These are phyloP conservation scores for Cosmorhoe ocellata DNA, from an alignment of 2,888 invertebrate genomes.

Conservation along the genomic window DNA sequence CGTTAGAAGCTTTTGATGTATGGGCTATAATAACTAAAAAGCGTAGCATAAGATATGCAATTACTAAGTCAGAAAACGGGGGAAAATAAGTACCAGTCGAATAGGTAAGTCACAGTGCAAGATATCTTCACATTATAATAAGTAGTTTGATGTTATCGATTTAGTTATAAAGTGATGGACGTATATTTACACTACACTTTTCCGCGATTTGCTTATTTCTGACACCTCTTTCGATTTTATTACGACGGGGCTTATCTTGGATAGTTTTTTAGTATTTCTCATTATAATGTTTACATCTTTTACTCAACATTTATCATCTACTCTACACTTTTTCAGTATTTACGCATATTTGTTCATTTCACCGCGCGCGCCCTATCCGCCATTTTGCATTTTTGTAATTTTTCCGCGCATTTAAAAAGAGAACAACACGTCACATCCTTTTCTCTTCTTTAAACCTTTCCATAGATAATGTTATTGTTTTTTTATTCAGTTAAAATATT, in stretches of 20 bases:
- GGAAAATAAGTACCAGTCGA: background rate
- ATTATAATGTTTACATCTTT: slow-evolving; percentile 9
- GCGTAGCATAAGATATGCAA: background rate
- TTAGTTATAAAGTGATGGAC: slow-evolving; percentile 31
- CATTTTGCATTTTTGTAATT: slow-evolving; percentile 14
- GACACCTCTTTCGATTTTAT: slow-evolving; percentile 39
- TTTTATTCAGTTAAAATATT: slow-evolving; percentile 15
- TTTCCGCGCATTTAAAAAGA: slow-evolving; percentile 9
- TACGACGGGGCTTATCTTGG: slow-evolving; percentile 39
- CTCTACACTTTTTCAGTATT: slow-evolving; percentile 3
- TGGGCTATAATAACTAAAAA: slow-evolving; percentile 4
- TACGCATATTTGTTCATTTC: slow-evolving; percentile 10
- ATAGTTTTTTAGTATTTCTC: slow-evolving; percentile 20
- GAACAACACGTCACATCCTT: background rate
- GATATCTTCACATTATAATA: background rate
- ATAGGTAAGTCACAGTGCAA: slow-evolving; percentile 7
- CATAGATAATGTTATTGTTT: background rate
- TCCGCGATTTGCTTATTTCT: slow-evolving; percentile 37
- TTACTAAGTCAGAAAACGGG: background rate
- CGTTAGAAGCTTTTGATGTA: slow-evolving; percentile 16
- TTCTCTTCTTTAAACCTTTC: slow-evolving; percentile 1
- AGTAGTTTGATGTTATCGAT: slow-evolving; percentile 3
- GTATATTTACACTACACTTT: slow-evolving; percentile 32
- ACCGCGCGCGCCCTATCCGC: slow-evolving; percentile 7
- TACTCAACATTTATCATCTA: slow-evolving; percentile 13